Percentiles rank a stretch among this genome's conserved stretches.
phyloP scores from a whole-genome alignment of 2,888 invertebrate genomes.

The Athalia rosae region DNA sequence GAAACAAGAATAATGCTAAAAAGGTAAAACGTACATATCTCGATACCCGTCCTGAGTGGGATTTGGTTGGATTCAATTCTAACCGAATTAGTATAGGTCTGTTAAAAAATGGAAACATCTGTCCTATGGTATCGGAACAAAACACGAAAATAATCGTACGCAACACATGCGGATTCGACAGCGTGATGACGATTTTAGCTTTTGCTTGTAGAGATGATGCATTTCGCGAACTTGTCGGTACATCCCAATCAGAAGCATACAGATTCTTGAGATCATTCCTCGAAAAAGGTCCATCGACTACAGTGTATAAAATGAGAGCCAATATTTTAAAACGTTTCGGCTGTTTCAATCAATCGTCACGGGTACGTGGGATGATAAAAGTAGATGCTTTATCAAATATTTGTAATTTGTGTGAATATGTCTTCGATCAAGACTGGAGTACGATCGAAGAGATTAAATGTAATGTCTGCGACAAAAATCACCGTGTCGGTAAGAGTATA shows the following conservation, averaged over 20 bases:
- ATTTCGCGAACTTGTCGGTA: conserved; percentile 11
- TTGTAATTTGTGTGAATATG: conserved; percentile 15
- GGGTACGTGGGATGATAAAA: conserved; percentile 10
- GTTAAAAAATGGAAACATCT: conserved; percentile 20
- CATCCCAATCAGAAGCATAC: not conserved
- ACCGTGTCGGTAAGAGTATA: not conserved
- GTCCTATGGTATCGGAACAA: conserved; percentile 14
- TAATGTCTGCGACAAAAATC: not conserved
- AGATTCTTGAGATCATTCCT: conserved; percentile 21
- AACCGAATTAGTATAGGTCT: conserved; percentile 12
- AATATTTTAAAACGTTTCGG: conserved; percentile 11
- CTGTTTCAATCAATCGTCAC: conserved; percentile 18
- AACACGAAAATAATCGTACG: conserved; percentile 15
- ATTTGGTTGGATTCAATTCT: conserved; percentile 8
- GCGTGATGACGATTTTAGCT: conserved; percentile 21
- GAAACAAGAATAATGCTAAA: conserved; percentile 18
- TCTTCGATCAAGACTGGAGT: conserved; percentile 16
- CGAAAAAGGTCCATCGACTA: conserved; percentile 17
- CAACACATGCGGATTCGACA: conserved; percentile 21
- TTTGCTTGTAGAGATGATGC: conserved; percentile 18
- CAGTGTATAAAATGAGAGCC: conserved; percentile 21
- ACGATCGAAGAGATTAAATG: not conserved
- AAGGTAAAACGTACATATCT: conserved; percentile 23
- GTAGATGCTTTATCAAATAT: conserved; percentile 12
- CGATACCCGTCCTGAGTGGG: conserved; percentile 35